Base-by-base conservation (phyloP, 1,140 invertebrate species). In the Habropoda laboriosa region DNA sequence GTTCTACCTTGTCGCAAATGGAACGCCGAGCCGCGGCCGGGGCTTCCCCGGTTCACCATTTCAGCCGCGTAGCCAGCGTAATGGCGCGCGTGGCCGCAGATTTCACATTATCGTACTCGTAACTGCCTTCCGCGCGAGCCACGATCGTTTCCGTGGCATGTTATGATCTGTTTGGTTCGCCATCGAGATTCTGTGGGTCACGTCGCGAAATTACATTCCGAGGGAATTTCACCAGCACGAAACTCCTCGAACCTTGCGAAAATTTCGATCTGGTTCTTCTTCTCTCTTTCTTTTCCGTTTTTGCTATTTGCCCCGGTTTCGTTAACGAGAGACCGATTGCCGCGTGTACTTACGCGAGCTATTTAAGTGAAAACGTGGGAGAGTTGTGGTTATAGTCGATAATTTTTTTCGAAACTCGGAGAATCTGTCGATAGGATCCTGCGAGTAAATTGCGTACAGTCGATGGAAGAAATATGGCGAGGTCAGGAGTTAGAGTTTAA, bases 131-230 rank as follows among this genome's bases (percentile, higher is more conserved):
- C 61, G 27, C 24, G 3, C 27, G 72, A 24, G 18, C 55, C 32
- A n/a, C 13, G 27, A 55, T 75, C 27, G 32, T 67, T 66, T 42
- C 49, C 40, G 55, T 2, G 21, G 27, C 30, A 24, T 30, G 27
- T 71, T 58, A 66, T 16, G 73, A 75, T 24, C 27, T 35, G 38
- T 55, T 67, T 49, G 61, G 38, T 45, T 32, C 27, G 35, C 61
- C 61, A 32, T 13, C 27, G 72, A 53, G 42, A 61, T 61, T 8
- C n/a, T 27, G 40, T 5, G 42, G 13, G 42, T 21, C 40, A 8
- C 27, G 45, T n/a, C 42, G 30, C 42, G 42, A 49, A 49, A 61
- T 73, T 72, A 35, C 38, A 51, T 51, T 27, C 16, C 18, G n/a
- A 3, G 24, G n/a, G 16, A 35, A 24, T 4, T 51, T 38, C 24